Base-by-base conservation (phyloP, 37 sponge, comb jelly and placozoan genomes). In the Axinella damicornis region DNA sequence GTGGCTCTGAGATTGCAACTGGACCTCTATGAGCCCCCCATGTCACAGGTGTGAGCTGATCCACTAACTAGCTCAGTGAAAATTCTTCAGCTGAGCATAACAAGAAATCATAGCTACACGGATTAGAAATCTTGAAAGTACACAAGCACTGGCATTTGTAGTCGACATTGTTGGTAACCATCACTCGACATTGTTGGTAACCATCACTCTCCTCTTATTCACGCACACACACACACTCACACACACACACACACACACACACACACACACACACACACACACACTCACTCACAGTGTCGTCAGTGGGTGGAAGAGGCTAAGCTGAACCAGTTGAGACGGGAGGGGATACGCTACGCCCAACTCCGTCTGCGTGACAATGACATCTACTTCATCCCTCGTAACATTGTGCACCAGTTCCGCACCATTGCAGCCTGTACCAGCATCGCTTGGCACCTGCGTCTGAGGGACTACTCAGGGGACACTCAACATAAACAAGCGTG, bases 231-330 rank as follows among this genome's bases (percentile, higher is more conserved):
- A 20, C 53, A 12, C 46, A 1, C 15, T 32, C n/a, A n/a, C n/a
- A n/a, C n/a, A n/a, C n/a, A n/a, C n/a, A n/a, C 53, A 0, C 40
- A 27, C 40, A 14, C 27, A 25, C 46, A 2, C 27, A 34, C 65
- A 12, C 28, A 1, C 65, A 24, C 38, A 63, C 24, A 39, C 24
- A 25, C 56, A 31, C 27, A 19, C 59, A 13, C 28, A 22, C n/a
- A n/a, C 32, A 68, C 69, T 41, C 86, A 56, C n/a, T 33, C 65
- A 20, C 68, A 98, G 95, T 96, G 96, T 81, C 87, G 85, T 21
- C 95, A 94, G 80, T 98, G 99, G 99, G 88, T 98, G 17, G 95
- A 96, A 53, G 95, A 96, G 52, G 99, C 95, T 31, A 98, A 96
- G 69, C 79, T 98, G 66, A 96, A 96, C 82, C 95, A 92, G 73